A percentile compares a stretch with the other conserved stretches of the same genome.
These are phyloP conservation scores for Euphonia xanthogaster DNA, from an alignment of 2,797 vertebrate genomes.

Conservation along the genomic window DNA sequence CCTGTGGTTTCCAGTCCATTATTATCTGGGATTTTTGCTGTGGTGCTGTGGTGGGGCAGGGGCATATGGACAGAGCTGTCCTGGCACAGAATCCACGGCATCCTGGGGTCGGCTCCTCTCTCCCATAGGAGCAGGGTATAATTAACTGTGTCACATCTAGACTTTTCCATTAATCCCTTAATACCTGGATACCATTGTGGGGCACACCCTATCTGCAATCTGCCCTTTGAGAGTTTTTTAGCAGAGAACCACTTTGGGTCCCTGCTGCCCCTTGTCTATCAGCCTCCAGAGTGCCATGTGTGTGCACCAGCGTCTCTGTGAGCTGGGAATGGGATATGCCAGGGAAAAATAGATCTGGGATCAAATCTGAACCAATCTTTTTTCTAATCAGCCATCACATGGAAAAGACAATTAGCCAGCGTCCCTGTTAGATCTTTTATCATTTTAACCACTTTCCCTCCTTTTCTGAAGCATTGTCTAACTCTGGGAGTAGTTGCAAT, in stretches of 20 bases:
- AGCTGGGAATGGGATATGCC: background rate
- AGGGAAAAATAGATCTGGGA: background rate
- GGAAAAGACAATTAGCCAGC: background rate
- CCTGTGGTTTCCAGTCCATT: background rate
- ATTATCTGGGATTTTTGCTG: background rate
- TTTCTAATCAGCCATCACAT: background rate
- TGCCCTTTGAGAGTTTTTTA: background rate
- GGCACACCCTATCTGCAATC: background rate
- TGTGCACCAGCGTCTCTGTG: background rate
- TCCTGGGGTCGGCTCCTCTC: background rate
- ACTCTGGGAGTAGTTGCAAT: background rate
- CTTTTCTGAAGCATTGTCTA: background rate
- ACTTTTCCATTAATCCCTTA: background rate
- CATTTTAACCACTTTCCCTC: background rate
- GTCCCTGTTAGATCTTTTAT: background rate
- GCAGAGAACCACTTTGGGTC: background rate
- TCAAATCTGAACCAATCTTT: background rate
- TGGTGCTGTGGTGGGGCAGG: background rate
- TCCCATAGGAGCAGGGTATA: background rate
- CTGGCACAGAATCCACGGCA: background rate
- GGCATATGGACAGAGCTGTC: background rate
- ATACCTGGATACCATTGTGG: background rate
- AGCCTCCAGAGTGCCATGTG: fast-evolving
- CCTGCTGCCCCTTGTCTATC: background rate
- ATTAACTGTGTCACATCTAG: background rate